Evolutionary conservation across 1,140 invertebrate species (phyloP), one percentile per base, ranked within the genome.

Genomic region (Dinoponera quadriceps): DNA sequence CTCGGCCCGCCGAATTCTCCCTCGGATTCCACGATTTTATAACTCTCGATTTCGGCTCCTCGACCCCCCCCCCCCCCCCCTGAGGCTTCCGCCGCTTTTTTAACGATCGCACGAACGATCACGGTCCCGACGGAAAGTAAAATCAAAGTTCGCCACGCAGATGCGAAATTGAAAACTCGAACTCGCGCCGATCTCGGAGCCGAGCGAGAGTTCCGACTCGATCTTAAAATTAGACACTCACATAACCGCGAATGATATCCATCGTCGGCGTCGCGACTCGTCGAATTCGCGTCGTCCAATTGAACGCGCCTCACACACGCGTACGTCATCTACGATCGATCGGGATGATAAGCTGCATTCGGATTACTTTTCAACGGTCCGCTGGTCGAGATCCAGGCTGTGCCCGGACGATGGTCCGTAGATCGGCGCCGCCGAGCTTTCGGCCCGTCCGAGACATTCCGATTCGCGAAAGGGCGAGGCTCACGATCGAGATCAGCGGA

Each of bases 201-300:
- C 3, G 29, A 78, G 29, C 29, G 0, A 57, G 44, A 68, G 5
- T 57, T 68, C 14, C 18, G 27, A 18, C 29, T 25, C 14, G 25
- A 55, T 25, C 11, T 38, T 57, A 69, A 69, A 57, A 66, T 49
- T 55, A 27, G 72, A 83, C 82, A 94, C 92, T 94, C 89, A 93
- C 93, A 77, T 92, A 93, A 84, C 92, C 90, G 57, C 93, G 90
- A 68, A 94, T 89, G 65, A 94, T 85, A 87, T 94, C 93, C 92
- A 93, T 93, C 85, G 80, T 85, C 33, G 63, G 13, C 14, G 59
- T 18, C 54, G 71, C 57, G 54, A 63, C 60, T 69, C 73, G 68
- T 75, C 74, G 59, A 83, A 77, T 68, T 82, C 57, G 29, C 29
- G 38, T 72, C 54, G 55, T 78, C 33, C 65, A 65, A 73, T 88